Conservation (phyloP, 2,797 vertebrate species). For the Brotula barbata region DNA sequence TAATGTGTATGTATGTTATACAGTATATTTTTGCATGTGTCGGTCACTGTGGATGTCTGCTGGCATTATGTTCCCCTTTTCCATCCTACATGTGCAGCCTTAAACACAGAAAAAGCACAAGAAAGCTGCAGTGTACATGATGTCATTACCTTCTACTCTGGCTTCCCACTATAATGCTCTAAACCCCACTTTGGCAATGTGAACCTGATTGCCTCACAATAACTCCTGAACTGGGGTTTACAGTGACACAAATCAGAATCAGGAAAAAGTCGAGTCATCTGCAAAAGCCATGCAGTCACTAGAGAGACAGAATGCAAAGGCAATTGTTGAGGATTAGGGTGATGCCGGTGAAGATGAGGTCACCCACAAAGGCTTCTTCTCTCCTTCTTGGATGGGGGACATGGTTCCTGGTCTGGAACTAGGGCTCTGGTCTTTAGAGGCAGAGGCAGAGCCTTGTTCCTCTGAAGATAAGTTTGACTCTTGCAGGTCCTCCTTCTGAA, state of each 20-base stretch:
- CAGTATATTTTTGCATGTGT: constrained; percentile 37
- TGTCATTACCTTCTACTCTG: neutral
- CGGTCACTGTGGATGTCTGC: constrained; percentile 40
- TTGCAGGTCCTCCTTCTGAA: constrained; percentile 68
- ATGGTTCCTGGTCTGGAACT: constrained; percentile 58
- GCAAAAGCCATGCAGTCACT: constrained; percentile 59
- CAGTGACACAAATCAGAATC: constrained; percentile 49
- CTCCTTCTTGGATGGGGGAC: constrained; percentile 63
- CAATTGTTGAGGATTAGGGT: constrained; percentile 1
- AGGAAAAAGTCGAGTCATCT: constrained; percentile 38
- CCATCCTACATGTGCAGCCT: constrained; percentile 26
- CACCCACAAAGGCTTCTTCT: constrained; percentile 75
- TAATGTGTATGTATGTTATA: constrained; percentile 26
- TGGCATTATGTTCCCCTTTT: constrained; percentile 25
- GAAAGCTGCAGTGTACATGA: constrained; percentile 6
- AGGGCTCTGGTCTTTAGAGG: constrained; percentile 56
- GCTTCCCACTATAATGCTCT: constrained; percentile 4
- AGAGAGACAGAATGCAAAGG: constrained; percentile 2
- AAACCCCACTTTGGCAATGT: constrained; percentile 7
- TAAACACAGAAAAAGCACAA: constrained; percentile 26
- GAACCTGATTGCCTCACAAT: neutral
- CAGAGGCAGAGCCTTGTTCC: constrained; percentile 48
- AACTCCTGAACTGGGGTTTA: constrained; percentile 47
- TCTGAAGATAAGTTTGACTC: constrained; percentile 70
- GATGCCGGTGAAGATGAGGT: constrained; percentile 8